Base-by-base conservation (phyloP, 2,888 invertebrate genomes). In the Hemaris fuciformis region DNA sequence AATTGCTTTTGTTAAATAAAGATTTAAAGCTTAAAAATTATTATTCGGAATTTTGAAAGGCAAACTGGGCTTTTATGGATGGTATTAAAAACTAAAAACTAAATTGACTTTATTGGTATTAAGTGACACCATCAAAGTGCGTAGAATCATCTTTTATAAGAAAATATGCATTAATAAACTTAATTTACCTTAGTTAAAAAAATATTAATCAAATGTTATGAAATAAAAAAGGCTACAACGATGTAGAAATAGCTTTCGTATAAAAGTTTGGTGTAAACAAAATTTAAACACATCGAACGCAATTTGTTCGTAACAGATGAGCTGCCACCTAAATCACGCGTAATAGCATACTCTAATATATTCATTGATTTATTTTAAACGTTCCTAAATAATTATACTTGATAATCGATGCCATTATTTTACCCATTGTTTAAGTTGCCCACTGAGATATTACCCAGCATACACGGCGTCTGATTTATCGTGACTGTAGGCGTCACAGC, bases 321-420 rank as follows among this genome's bases (percentile, higher is more conserved):
- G 81, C 88, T 81, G 87, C 76, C 89, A 85, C 75, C 84, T 91
- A 91, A 91, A 91, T 91, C 89, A 89, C 77, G 74, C 74, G 73
- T 87, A 85, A 87, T 88, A 83, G 82, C 82, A 80, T 81, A 77
- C 82, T 89, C 85, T 87, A 89, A 90, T 88, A 84, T 87, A 87
- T 85, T 87, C 87, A 85, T 85, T 91, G 89, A 91, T 91, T 91
- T 91, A 91, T 90, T 85, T 81, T 78, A 85, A 89, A 84, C 80
- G 85, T 81, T 87, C 80, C 82, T 82, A 88, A 90, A 88, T 90
- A 90, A 89, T 88, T 89, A 85, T 80, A 81, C 79, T 81, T 83
- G 83, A 85, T 79, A 83, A 86, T 90, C 86, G 86, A 87, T 85
- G 84, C 87, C 81, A 87, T 84, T 84, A 84, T 82, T 86, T 83